A percentile compares a stretch with the other conserved stretches of the same genome.
phyloP scores from a whole-genome alignment of 2,797 vertebrate species.

The Triplophysa yarkandensis region DNA sequence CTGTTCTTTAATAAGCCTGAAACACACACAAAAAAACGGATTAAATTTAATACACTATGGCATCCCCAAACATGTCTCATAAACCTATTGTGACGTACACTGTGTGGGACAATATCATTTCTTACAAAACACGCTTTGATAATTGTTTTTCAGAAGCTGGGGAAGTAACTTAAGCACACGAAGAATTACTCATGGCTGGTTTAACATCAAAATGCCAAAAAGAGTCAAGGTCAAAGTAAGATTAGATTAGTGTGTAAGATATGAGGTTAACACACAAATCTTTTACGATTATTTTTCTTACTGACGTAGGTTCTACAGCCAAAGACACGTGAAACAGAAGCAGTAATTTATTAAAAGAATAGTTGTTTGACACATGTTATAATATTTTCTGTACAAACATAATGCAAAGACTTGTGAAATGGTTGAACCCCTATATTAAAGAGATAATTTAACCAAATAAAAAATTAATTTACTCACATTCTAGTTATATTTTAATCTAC shows the following conservation, averaged over 20 bases:
- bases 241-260: neutral
- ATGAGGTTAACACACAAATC: neutral
- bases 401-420: too few species aligned
- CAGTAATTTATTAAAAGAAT: too few species aligned
- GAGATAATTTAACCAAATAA: too few species aligned
- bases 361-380: too few species aligned
- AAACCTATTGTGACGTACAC: neutral
- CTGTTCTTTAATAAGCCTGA: constrained; percentile 81
- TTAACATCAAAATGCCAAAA: neutral
- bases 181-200: neutral
- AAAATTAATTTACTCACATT: too few species aligned
- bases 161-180: neutral
- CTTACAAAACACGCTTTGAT: neutral
- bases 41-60: neutral
- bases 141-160: neutral
- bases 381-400: too few species aligned
- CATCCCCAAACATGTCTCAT: neutral
- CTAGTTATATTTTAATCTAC: too few species aligned
- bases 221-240: constrained; percentile 10
- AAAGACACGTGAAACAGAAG: too few species aligned
- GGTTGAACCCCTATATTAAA: too few species aligned
- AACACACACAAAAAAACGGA: constrained; percentile 44
- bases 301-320: neutral
- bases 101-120: neutral
- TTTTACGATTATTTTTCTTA: neutral